These are phyloP conservation scores for Carposina sasakii DNA, from an alignment of 1,140 invertebrate species.

Conservation along the genomic window DNA sequence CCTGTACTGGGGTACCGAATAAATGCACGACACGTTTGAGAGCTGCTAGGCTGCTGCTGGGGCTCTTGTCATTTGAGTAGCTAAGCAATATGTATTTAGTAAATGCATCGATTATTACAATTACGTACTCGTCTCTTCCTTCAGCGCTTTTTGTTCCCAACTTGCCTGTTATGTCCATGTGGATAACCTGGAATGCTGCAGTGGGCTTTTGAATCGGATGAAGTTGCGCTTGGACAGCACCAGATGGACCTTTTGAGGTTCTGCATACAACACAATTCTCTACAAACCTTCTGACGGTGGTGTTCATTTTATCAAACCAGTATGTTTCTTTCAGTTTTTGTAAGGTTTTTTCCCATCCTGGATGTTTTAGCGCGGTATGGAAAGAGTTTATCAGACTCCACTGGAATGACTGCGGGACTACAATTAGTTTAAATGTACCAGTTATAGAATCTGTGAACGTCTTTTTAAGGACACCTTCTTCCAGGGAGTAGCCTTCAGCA, in stretches of 20 bases:
- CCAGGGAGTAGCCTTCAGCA: no score
- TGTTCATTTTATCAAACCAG: conserved; percentile 9
- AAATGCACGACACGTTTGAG: not conserved
- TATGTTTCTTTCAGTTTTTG: conserved; percentile 5
- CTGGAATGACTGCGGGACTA: conserved; percentile 13
- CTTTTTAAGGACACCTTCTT: no score
- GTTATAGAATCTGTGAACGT: no score
- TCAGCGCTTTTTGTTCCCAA: conserved; percentile 2
- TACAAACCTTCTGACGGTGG: conserved; percentile 3
- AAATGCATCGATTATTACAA: conserved; percentile 10
- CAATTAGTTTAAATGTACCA: no score
- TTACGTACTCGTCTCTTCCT: conserved; percentile 11
- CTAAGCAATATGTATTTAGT: conserved; percentile 2
- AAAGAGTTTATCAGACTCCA: conserved; percentile 19
- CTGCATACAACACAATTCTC: conserved; percentile 12
- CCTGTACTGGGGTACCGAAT: not conserved
- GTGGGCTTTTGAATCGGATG: conserved; percentile 4
- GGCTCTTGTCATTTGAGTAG: conserved; percentile 4
- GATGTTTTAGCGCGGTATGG: conserved; percentile 18
- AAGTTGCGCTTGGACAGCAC: conserved; percentile 4
- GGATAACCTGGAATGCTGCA: conserved; percentile 5
- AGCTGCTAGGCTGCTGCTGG: not conserved
- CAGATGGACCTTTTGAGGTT: conserved; percentile 7
- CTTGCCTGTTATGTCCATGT: conserved; percentile 12
- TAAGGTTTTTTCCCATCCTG: conserved; percentile 23